These are phyloP conservation scores for Xestia sexstrigata DNA, from an alignment of 2,888 invertebrate species.

Conservation along the genomic window DNA sequence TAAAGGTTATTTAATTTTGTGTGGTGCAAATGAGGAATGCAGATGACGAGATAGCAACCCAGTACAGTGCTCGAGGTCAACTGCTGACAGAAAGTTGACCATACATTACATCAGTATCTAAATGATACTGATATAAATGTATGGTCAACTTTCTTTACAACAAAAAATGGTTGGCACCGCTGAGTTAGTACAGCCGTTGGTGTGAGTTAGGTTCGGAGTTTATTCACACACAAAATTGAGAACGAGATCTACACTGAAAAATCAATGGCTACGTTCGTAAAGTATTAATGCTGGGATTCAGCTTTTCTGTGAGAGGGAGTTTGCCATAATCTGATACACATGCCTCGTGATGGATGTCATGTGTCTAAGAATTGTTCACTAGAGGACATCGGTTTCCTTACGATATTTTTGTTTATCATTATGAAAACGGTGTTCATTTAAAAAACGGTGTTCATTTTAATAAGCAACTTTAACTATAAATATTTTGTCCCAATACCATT, in stretches of 20 bases:
- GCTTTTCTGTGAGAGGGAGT: neutral
- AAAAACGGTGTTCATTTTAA: too few species aligned
- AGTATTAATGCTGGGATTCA: neutral
- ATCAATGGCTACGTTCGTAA: neutral
- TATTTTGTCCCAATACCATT: neutral
- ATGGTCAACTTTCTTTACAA: neutral
- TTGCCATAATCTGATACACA: too few species aligned
- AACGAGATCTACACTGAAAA: neutral
- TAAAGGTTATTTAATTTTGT: constrained; percentile 8
- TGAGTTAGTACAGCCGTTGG: neutral
- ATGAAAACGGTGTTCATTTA: too few species aligned
- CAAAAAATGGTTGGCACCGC: neutral
- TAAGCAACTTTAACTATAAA: too few species aligned
- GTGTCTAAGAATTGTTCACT: neutral
- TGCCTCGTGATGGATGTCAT: neutral
- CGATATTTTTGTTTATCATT: too few species aligned
- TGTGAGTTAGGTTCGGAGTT: neutral
- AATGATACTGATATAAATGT: neutral
- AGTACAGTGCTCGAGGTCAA: constrained; percentile 4
- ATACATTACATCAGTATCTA: too few species aligned
- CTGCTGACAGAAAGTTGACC: too few species aligned
- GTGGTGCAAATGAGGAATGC: neutral
- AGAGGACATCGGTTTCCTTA: neutral
- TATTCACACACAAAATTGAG: neutral
- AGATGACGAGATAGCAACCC: neutral